A percentile compares a stretch with the other conserved stretches of the same genome.
These are phyloP conservation scores for Prinia subflava DNA, from an alignment of 2,113 vertebrate species.

Conservation along the genomic window DNA sequence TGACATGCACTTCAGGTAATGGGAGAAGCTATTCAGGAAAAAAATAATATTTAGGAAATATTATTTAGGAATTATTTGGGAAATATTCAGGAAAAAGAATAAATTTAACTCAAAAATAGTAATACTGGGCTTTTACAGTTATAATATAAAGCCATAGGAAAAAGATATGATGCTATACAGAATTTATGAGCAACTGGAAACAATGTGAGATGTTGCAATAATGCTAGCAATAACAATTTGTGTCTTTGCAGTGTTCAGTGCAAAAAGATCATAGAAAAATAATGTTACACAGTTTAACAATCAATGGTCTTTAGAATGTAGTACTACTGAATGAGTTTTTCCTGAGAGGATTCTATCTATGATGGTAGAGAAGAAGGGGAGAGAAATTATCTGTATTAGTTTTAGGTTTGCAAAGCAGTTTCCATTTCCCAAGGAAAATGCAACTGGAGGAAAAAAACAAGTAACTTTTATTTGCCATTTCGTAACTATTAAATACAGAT, in stretches of 20 bases:
- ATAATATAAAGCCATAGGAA: not conserved
- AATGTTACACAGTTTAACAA: slow-evolving; percentile 39
- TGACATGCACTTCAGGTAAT: not conserved
- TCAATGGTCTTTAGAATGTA: slow-evolving; percentile 30
- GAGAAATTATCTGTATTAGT: not conserved
- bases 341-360: not conserved
- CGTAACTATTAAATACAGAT: not conserved
- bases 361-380: not conserved
- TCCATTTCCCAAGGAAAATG: not conserved
- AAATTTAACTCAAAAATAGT: not conserved
- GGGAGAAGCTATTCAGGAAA: not conserved
- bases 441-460: not conserved
- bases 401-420: not conserved
- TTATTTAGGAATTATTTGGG: too few species aligned
- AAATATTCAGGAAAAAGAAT: not conserved
- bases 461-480: not conserved
- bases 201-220: slow-evolving; percentile 14
- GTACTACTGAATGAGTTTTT: not conserved
- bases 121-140: not conserved
- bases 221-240: slow-evolving; percentile 46
- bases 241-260: slow-evolving; percentile 38
- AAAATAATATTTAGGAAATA: not conserved
- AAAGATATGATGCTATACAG: not conserved
- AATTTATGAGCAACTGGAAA: slow-evolving; percentile 44
- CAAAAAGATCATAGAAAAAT: slow-evolving; percentile 52